Conservation (phyloP, 2,113 vertebrate genomes). For the Psilopogon haemacephalus region DNA sequence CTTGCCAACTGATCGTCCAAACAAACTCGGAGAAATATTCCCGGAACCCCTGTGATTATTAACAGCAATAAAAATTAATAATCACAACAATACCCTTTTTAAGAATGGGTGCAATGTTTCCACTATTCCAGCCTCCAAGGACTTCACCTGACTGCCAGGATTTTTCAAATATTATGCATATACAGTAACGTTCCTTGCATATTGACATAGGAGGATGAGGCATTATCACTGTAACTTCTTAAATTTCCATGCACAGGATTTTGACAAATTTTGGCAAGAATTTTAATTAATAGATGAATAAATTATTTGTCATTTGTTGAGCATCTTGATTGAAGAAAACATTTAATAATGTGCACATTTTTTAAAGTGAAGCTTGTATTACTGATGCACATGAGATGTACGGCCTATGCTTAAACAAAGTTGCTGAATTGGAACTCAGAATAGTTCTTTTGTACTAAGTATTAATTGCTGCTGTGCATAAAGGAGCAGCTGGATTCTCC, state of each 20-base stretch:
- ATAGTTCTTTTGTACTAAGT: not conserved
- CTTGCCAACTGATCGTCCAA: too few relatives aligned
- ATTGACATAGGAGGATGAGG: not conserved
- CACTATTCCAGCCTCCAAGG: too few relatives aligned
- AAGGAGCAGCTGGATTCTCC: not conserved
- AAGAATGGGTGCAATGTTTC: too few relatives aligned
- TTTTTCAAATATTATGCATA: not conserved
- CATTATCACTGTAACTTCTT: not conserved
- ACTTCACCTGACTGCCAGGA: too few relatives aligned
- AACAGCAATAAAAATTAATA: too few relatives aligned
- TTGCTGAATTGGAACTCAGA: not conserved
- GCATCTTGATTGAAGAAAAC: not conserved
- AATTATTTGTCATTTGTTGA: not conserved
- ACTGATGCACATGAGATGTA: not conserved
- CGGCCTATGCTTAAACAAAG: not conserved
- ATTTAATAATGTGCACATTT: not conserved
- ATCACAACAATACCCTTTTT: too few relatives aligned
- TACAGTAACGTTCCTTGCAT: not conserved
- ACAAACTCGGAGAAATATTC: too few relatives aligned
- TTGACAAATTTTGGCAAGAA: not conserved
- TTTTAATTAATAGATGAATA: not conserved
- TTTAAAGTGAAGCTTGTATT: accelerated
- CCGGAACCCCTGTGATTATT: too few relatives aligned
- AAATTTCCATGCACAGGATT: not conserved
- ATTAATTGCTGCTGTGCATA: not conserved